Evolutionary conservation across 2,888 invertebrate species (phyloP), one percentile per base, ranked within the genome.

Genomic region (Drosophila antonietae): DNA sequence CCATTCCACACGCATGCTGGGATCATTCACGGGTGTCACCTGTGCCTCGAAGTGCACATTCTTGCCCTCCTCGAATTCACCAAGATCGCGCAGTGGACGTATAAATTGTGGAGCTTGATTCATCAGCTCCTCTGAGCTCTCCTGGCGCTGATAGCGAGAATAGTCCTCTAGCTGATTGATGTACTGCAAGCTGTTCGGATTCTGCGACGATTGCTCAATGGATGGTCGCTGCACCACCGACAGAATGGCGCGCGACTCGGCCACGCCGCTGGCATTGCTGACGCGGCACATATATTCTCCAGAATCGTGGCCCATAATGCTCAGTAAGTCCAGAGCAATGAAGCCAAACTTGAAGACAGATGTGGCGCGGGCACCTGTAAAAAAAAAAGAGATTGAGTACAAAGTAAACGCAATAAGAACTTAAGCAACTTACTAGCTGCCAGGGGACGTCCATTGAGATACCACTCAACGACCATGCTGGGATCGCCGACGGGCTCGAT

Each of bases 401-500:
- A 23, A 86, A 81, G 55, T 55, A 47, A 23, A 58, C 7, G 39
- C n/a, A 33, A 20, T 35, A 1, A 1, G 20, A 7, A 18, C 31
- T 5, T 2, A 6, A 31, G 6, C n/a, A 12, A 82, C 97, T 94
- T 94, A 98, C 98, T 97, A 91, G 97, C 97, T 95, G 96, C 96
- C 89, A 99, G 95, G 91, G 97, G 96, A 94, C 95, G 95, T 89
- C 98, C 98, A 93, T 99, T 98, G 91, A 96, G 95, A 92, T 96
- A 97, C 98, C 98, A 99, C 94, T 98, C 98, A 87, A 99, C 97
- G 91, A 96, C 96, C 97, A 99, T 97, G 58, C 96, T 96, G 78
- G 98, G 98, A 93, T 99, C 99, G 82, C 98, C 98, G 91, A 98
- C 97, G 83, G 99, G 99, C 93, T 97, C 97, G 93, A 99, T 97